Evolutionary conservation across 2,888 invertebrate species (phyloP), one percentile per base, ranked within the genome.

Genomic region (Pardosa pseudoannulata): DNA sequence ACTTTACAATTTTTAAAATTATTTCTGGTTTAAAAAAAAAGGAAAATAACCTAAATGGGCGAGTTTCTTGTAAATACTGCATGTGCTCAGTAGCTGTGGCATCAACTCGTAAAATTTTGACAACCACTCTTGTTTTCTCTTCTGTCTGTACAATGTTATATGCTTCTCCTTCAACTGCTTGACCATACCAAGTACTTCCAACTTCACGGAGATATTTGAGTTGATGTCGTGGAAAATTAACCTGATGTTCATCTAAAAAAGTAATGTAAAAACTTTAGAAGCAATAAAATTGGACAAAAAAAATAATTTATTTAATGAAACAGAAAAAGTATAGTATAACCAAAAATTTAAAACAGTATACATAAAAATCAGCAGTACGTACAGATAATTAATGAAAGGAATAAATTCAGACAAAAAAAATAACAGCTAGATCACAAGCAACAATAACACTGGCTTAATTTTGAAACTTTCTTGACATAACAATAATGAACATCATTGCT

Each of bases 131-230:
- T 3, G 92, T 92, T 64, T 90, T 90, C 90, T 91, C 90, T 80
- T 90, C 89, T 41, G 90, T 91, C 82, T 89, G 89, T 31, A 90
- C 91, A 90, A 93, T 91, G 68, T 92, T 92, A 89, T 94, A 93
- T 0, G 96, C 94, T 90, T 95, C 95, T 7, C 96, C 96, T 92
- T 95, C 95, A 3, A 96, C 94, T 19, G 96, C 96, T 91, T 93
- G 94, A 78, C 96, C 96, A 92, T 96, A 97, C 96, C 96, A 96
- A 62, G 96, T 96, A 89, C 94, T 94, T 1, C 96, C 96, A 85
- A 96, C 93, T 92, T 96, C 96, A 90, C 95, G 94, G 19, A 96
- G 93, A 91, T 96, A 97, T 91, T 96, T 95, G 89, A 97, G 92
- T 90, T 95, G 94, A 90, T 94, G 94, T 89, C 96, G 93, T 0